phyloP scores from a whole-genome alignment of 2,797 vertebrate genomes.

The Scolopax bukidnonensis region DNA sequence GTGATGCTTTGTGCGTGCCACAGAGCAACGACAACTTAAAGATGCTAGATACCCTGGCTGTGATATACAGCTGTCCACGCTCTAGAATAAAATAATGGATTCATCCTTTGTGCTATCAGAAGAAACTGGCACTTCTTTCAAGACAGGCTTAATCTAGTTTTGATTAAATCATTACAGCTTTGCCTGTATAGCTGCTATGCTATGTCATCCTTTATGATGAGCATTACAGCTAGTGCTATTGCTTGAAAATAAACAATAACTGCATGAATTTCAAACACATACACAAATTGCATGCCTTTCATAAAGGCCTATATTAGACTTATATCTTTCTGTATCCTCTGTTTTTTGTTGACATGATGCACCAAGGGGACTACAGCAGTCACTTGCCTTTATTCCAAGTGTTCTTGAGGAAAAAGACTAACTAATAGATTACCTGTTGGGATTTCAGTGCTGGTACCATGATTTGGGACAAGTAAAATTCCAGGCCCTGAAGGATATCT shows the following conservation, averaged over 20 bases:
- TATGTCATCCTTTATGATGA: not conserved
- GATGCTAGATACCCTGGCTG: not conserved
- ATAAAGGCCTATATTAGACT: not conserved
- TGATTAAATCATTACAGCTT: not conserved
- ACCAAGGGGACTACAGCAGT: not conserved
- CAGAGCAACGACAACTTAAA: not conserved
- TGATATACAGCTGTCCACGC: accelerated
- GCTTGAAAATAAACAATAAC: not conserved
- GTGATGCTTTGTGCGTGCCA: not conserved
- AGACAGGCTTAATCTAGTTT: not conserved
- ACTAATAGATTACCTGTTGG: constrained; percentile 78
- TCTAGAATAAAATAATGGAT: not conserved
- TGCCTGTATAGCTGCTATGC: not conserved
- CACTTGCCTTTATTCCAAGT: not conserved
- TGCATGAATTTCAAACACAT: not conserved
- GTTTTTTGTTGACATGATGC: not conserved
- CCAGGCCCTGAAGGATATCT: constrained; percentile 77
- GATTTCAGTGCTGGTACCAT: constrained; percentile 81
- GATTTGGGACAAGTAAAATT: constrained; percentile 78
- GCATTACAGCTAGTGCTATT: not conserved
- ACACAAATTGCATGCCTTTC: not conserved
- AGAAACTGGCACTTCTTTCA: not conserved
- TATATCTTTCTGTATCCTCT: not conserved
- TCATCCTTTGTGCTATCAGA: not conserved
- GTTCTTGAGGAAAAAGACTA: not conserved